phyloP scores from a whole-genome alignment of 2,113 vertebrate genomes.

The Psittacara wagleri region DNA sequence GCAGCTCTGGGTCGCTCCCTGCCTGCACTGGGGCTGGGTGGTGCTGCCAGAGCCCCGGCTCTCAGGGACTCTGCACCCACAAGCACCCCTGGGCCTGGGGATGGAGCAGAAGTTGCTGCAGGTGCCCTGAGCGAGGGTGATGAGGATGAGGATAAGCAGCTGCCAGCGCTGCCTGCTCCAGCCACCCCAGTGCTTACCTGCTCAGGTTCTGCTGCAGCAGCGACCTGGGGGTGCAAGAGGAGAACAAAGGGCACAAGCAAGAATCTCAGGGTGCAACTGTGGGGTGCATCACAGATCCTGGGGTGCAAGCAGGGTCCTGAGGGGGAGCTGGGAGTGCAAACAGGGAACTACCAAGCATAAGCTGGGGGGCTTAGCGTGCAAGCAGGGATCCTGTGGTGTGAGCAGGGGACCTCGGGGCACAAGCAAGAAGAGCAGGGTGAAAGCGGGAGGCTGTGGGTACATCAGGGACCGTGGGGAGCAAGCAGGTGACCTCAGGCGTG shows the following conservation, averaged over 20 bases:
- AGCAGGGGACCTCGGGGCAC: not conserved
- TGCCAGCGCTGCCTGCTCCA: not conserved
- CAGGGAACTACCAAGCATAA: not conserved
- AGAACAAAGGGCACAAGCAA: not conserved
- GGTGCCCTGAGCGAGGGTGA: not conserved
- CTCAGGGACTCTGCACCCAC: not conserved
- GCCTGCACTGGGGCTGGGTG: not conserved
- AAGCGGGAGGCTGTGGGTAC: not conserved
- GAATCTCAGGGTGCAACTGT: not conserved
- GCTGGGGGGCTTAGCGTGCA: not conserved
- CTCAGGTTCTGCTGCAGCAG: not conserved
- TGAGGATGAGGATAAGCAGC: not conserved
- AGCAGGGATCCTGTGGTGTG: accelerated
- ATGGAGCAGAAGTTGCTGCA: not conserved
- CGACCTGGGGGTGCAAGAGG: not conserved
- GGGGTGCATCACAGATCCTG: not conserved
- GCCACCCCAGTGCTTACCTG: constrained; percentile 17
- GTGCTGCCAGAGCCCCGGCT: accelerated
- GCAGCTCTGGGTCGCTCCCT: not conserved
- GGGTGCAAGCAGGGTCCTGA: not conserved
- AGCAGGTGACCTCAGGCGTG: not conserved
- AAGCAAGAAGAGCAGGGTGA: no score
- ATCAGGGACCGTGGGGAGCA: not conserved
- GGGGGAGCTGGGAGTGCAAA: not conserved
- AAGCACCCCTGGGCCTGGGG: not conserved